These are phyloP conservation scores for Zeus faber DNA, from an alignment of 2,113 vertebrate species.

Conservation along the genomic window DNA sequence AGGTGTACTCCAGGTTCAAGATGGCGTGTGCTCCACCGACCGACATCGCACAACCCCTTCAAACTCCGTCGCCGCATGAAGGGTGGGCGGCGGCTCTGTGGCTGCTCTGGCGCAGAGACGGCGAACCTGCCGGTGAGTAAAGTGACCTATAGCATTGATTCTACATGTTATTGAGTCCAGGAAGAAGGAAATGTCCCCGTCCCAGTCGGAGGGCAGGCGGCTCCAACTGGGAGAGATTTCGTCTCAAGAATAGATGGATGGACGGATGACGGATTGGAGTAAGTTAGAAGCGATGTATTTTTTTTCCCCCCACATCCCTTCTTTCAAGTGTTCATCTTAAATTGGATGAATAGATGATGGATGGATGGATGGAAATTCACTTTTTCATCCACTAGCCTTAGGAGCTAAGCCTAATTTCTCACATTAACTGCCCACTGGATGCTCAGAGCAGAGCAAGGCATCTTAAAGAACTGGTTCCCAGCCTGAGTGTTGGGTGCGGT, in stretches of 20 bases:
- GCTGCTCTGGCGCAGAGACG: conserved; percentile 14
- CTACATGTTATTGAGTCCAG: conserved; percentile 48
- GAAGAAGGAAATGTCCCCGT: conserved; percentile 46
- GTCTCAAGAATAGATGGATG: not conserved
- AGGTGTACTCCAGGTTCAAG: not conserved
- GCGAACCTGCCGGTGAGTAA: conserved; percentile 67
- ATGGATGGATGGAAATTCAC: conserved; percentile 1
- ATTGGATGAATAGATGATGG: not conserved
- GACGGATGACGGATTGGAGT: conserved; percentile 2
- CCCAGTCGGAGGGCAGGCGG: not conserved
- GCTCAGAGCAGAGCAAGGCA: not conserved
- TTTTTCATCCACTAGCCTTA: not conserved
- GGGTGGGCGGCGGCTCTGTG: no score
- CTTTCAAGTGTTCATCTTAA: not conserved
- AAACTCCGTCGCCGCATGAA: not conserved
- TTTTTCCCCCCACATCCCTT: not conserved
- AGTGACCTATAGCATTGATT: conserved; percentile 78
- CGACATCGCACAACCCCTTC: conserved; percentile 5
- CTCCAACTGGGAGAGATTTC: not conserved
- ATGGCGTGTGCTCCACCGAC: no score
- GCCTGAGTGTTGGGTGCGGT: not conserved
- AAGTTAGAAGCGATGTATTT: not conserved
- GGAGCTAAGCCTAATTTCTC: not conserved
- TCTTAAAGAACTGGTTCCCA: not conserved
- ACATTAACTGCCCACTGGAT: not conserved